A percentile compares a stretch with the other conserved stretches of the same genome.
Evolutionary conservation across 1,140 invertebrate genomes (phyloP).

Genomic region (Wasmannia auropunctata): DNA sequence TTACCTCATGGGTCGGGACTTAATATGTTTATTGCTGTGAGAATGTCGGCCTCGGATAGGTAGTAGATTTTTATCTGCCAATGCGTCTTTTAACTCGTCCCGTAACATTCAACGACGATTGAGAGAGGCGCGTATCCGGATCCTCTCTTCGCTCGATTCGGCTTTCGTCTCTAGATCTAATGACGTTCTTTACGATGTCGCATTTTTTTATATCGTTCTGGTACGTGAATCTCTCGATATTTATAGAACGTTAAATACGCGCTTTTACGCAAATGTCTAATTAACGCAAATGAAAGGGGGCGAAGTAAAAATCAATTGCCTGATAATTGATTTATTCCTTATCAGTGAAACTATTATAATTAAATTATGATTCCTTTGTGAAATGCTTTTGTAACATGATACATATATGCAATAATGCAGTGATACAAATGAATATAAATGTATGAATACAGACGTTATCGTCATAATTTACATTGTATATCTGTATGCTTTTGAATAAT

Average conservation of each 20-base stretch:
- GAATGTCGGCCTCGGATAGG: constrained; percentile 77
- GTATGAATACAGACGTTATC: not conserved
- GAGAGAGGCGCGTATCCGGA: constrained; percentile 44
- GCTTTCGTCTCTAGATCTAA: constrained; percentile 13
- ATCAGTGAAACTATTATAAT: constrained; percentile 5
- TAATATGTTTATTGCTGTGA: constrained; percentile 84
- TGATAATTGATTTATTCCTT: not conserved
- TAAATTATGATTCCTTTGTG: not conserved
- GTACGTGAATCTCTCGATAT: not conserved
- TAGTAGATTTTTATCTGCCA: constrained; percentile 75
- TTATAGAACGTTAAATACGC: not conserved
- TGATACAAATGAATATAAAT: not conserved
- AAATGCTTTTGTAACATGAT: not conserved
- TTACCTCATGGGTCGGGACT: constrained; percentile 56
- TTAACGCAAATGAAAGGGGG: not conserved
- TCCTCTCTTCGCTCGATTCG: constrained; percentile 10
- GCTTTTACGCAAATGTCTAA: not conserved
- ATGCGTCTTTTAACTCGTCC: constrained; percentile 40
- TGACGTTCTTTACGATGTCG: not conserved
- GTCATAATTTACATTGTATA: not conserved
- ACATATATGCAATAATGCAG: not conserved
- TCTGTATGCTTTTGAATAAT: not conserved
- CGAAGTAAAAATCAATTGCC: not conserved
- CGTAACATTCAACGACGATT: not conserved
- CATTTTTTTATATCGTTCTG: not conserved